Conservation (phyloP, 2,113 vertebrate genomes). For the Zapus hudsonius region DNA sequence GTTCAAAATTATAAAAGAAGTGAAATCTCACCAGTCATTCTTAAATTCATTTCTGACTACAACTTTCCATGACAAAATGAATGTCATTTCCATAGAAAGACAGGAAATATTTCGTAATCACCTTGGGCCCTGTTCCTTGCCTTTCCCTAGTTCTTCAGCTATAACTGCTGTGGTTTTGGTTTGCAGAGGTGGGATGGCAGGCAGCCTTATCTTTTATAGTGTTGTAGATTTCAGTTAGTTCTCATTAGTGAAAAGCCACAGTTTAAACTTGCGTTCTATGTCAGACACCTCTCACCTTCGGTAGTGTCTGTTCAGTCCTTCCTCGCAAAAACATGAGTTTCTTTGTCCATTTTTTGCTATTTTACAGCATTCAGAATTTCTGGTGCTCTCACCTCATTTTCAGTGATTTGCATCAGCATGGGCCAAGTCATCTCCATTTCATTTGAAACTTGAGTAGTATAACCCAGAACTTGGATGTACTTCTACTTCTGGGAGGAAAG, state of each 20-base stretch:
- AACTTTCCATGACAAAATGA: background rate
- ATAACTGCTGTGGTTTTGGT: background rate
- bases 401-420: constrained; percentile 26
- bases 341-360: constrained; percentile 15
- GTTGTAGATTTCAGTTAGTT: background rate
- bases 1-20: background rate
- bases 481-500: constrained; percentile 54
- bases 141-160: background rate
- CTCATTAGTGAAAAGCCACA: background rate
- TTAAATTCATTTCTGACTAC: background rate
- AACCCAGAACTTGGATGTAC: constrained; percentile 11
- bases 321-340: background rate
- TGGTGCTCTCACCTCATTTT: constrained; percentile 14
- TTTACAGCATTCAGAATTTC: background rate
- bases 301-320: background rate
- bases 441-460: background rate
- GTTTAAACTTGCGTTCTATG: background rate
- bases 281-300: background rate
- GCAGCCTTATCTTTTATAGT: background rate
- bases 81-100: background rate
- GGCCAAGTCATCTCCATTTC: background rate
- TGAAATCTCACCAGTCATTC: background rate
- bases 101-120: background rate
- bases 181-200: background rate
- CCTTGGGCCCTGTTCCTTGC: background rate